Evolutionary conservation across 2,797 vertebrate genomes (phyloP).

Genomic region (Ceyx erithaca): DNA sequence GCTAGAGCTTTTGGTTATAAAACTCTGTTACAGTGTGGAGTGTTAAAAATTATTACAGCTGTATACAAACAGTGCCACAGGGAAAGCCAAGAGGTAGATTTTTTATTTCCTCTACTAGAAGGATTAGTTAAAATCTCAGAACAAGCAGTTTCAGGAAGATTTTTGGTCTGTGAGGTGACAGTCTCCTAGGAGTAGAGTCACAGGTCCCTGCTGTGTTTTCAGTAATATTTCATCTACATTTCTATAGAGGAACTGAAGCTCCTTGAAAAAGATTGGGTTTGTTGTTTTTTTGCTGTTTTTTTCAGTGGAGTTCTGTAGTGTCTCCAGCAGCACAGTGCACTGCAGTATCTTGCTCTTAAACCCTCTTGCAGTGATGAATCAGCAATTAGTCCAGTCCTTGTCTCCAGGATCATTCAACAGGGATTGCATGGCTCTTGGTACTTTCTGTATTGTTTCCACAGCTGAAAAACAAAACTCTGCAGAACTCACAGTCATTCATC

Average conservation of each 20-base stretch:
- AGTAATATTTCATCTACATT: background rate
- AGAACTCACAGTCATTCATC: background rate
- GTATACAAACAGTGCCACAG: background rate
- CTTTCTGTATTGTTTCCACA: background rate
- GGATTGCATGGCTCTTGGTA: background rate
- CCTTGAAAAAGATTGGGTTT: background rate
- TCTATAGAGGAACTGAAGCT: background rate
- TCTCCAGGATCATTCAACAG: background rate
- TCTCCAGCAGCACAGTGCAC: background rate
- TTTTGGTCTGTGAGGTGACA: background rate
- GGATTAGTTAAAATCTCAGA: background rate
- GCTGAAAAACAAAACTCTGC: background rate
- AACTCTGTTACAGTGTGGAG: background rate
- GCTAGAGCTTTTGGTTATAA: background rate
- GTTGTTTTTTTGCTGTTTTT: background rate
- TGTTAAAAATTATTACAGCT: background rate
- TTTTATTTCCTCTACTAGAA: background rate
- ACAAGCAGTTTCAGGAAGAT: background rate
- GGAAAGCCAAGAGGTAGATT: background rate
- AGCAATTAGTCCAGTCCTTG: background rate
- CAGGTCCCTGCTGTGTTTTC: background rate
- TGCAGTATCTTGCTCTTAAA: background rate
- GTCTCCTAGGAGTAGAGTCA: background rate
- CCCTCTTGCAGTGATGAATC: background rate
- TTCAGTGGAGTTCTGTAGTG: background rate